Evolutionary conservation across 2,888 invertebrate genomes (phyloP), one percentile per base, ranked within the genome.

Genomic region (Andricus quercusramuli): DNA sequence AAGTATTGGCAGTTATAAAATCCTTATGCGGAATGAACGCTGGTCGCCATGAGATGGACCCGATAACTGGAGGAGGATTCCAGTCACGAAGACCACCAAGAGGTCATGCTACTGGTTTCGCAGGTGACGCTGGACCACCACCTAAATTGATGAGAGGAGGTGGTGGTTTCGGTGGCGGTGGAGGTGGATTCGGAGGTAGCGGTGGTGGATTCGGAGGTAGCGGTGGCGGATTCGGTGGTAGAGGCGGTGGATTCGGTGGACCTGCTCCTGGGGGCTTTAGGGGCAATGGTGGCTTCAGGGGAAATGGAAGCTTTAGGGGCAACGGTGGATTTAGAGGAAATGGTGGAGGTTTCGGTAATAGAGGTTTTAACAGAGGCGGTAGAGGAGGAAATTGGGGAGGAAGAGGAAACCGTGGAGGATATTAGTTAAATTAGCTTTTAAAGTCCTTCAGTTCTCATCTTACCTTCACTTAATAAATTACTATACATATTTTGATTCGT

Each of bases 21-120:
- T 94, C 95, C 29, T 93, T 99, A 0, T 98, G 98, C 89, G 94
- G 95, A 51, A 94, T 97, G 89, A 95, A 96, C 83, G 96, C 98
- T 0, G 97, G 97, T 0, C 96, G 97, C 88, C 95, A 94, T 89
- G 94, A 95, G 79, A 94, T 97, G 85, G 93, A 95, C 22, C 95
- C 93, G 25, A 93, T 94, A 3, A 93, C 94, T 0, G 91, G 93
- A 3, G 94, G 93, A 84, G 92, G 94, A 77, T 93, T 93, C 0
- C 93, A 94, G 9, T 94, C 94, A 0, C 93, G 94, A 59, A 93
- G 95, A 82, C 94, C 93, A 4, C 93, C 94, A 1, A 89, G 94
- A 79, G 94, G 93, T 13, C 93, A 94, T 82, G 84, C 87, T 1
- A 85, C 83, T 9, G 88, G 88, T 32, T 92, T 93, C 67, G 67